Percentiles rank a stretch among this genome's conserved stretches.
Evolutionary conservation across 2,797 vertebrate genomes (phyloP).

Genomic region (Rhincodon typus): DNA sequence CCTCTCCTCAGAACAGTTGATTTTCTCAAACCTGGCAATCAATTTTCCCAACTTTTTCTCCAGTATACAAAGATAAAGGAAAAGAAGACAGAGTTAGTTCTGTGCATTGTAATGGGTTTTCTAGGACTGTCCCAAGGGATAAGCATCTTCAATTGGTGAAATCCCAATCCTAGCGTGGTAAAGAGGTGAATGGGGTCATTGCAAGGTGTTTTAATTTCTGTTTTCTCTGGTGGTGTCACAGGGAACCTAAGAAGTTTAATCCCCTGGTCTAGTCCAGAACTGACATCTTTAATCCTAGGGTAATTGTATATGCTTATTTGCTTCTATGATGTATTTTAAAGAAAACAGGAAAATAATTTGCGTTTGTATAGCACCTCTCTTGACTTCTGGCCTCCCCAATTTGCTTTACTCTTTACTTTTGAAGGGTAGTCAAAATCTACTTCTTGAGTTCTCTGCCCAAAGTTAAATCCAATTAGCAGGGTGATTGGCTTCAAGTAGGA

Average conservation of each 20-base stretch:
- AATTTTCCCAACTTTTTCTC: not conserved
- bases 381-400: not conserved
- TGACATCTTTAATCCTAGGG: not conserved
- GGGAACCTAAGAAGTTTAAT: not conserved
- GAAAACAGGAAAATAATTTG: not conserved
- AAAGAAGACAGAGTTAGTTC: not conserved
- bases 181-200: not conserved
- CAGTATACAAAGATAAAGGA: not conserved
- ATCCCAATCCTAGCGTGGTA: not conserved
- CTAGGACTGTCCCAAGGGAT: not conserved
- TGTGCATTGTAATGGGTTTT: not conserved
- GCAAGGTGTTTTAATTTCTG: not conserved
- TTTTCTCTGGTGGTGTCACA: not conserved
- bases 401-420: not conserved
- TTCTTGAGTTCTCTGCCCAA: no score
- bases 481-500: no score
- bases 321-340: not conserved
- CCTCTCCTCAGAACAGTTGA: not conserved
- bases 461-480: no score
- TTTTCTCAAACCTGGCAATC: not conserved
- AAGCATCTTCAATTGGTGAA: not conserved
- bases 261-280: not conserved
- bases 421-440: not conserved
- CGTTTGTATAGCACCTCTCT: not conserved
- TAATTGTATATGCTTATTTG: not conserved